A percentile compares a stretch with the other conserved stretches of the same genome.
Evolutionary conservation across 2,797 vertebrate genomes (phyloP).

Genomic region (Sciaenops ocellatus): DNA sequence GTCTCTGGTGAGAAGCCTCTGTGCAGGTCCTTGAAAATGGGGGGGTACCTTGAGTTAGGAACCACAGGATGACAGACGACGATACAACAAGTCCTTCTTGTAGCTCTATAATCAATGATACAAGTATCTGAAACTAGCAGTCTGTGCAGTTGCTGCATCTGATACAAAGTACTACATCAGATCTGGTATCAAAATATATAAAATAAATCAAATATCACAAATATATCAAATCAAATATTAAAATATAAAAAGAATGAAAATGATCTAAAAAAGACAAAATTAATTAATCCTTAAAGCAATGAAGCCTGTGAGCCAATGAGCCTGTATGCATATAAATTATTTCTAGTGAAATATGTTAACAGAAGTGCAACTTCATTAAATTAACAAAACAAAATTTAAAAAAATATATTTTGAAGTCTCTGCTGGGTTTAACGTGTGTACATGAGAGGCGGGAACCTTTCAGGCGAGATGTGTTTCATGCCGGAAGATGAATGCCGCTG

Average conservation of each 20-base stretch:
- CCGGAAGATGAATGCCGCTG: slow-evolving; percentile 49
- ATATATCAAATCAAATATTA: not conserved
- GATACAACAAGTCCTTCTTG: slow-evolving; percentile 17
- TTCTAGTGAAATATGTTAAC: not conserved
- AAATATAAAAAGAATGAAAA: not conserved
- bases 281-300: not conserved
- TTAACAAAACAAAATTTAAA: not conserved
- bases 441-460: slow-evolving; percentile 37
- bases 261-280: not conserved
- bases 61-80: slow-evolving; percentile 25
- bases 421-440: not conserved
- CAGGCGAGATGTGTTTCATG: slow-evolving; percentile 35
- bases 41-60: slow-evolving; percentile 14
- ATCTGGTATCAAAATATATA: not conserved
- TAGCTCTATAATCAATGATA: slow-evolving; percentile 25
- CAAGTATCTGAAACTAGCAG: slow-evolving; percentile 2
- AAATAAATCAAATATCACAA: too few species aligned
- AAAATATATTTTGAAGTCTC: not conserved
- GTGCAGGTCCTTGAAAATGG: slow-evolving; percentile 36
- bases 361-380: not conserved
- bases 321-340: not conserved
- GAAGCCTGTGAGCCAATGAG: too few species aligned
- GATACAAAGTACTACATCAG: slow-evolving; percentile 3
- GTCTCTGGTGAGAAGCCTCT: slow-evolving; percentile 41
- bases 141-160: not conserved